Evolutionary conservation across 2,797 vertebrate species (phyloP), one percentile per base, ranked within the genome.

Genomic region (Numenius phaeopus): DNA sequence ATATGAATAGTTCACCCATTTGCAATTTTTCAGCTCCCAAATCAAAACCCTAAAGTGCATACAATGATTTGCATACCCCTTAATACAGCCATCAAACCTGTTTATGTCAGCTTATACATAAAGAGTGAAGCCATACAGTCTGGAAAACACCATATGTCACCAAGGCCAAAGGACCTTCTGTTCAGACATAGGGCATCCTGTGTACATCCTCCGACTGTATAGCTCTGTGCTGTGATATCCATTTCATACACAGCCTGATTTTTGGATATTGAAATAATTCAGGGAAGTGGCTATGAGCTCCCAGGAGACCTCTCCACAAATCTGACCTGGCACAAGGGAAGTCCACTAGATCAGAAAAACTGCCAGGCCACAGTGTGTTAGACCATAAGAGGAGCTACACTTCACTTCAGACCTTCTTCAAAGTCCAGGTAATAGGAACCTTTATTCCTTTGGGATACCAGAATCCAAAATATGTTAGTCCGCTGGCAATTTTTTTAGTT

Each of bases 41-140:
- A 81, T 44, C n/a, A 59, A 23, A 73, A 14, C 15, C 0, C 0
- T 30, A 58, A 88, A 75, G 3, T 3, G 2, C 1, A 1, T 29
- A 40, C 7, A 70, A 29, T 5, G 6, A 6, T 27, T 62, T 76
- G 8, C 15, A 54, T n/a, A 69, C 6, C 12, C 8, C 29, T 42
- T 69, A 65, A 15, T 67, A 26, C 7, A 80, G 30, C 18, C 50
- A 64, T 23, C 39, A 70, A 85, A 32, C 9, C 7, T n/a, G 4
- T 66, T 61, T 32, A 34, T n/a, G 24, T 67, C 37, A 59, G 14
- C 44, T 71, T 72, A 44, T 24, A 67, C n/a, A 34, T 37, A 62
- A 55, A 72, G 9, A 65, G 5, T 39, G 52, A 90, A 84, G 49
- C 37, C 26, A n/a, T 55, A 23, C 11, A 57, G 30, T 29, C 29